phyloP scores from a whole-genome alignment of 1,140 invertebrate genomes.

The Heliconius congener region DNA sequence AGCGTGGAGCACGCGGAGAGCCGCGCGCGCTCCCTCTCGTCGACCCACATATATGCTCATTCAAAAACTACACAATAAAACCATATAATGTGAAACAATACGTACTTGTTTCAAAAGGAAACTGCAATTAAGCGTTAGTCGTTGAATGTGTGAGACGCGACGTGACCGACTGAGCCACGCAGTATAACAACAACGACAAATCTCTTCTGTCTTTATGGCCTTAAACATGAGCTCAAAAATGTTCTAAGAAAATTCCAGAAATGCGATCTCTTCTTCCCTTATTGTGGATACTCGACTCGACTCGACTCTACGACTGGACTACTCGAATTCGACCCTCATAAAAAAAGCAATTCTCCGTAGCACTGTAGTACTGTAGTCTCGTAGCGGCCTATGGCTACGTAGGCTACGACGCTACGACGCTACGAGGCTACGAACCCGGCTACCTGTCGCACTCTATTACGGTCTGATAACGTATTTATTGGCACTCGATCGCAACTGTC shows the following conservation, averaged over 20 bases:
- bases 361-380: background rate
- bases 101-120: conserved; percentile 6
- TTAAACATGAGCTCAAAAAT: background rate
- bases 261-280: no score
- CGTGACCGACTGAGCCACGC: background rate
- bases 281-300: background rate
- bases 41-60: conserved; percentile 16
- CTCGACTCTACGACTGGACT: no score
- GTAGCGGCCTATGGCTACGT: background rate
- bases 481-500: conserved; percentile 17
- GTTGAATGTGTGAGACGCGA: background rate
- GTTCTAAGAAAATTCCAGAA: background rate
- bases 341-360: conserved; percentile 27
- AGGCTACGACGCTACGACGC: background rate
- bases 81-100: conserved; percentile 22
- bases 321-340: conserved; percentile 30
- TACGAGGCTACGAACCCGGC: background rate
- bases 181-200: background rate
- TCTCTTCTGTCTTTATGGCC: background rate
- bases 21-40: background rate
- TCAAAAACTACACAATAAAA: conserved; percentile 14
- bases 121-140: conserved; percentile 17
- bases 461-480: conserved; percentile 41
- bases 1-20: background rate
- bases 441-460: conserved; percentile 42